A percentile compares a stretch with the other conserved stretches of the same genome.
Conservation (phyloP, 2,113 vertebrate species). For the Grallaria varia region DNA sequence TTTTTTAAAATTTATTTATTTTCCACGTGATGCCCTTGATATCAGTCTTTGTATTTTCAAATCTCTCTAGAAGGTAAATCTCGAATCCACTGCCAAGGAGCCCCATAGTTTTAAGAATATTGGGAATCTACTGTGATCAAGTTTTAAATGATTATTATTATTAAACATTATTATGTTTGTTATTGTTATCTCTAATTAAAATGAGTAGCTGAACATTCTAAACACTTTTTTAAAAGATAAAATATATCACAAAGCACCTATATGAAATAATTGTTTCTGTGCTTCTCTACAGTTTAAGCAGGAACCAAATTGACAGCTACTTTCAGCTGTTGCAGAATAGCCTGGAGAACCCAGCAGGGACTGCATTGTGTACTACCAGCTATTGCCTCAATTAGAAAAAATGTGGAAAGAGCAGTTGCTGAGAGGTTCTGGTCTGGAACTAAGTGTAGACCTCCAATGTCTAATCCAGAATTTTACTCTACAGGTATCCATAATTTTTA, state of each 20-base stretch:
- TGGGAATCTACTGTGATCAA: neutral
- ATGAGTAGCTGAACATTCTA: neutral
- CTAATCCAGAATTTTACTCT: neutral
- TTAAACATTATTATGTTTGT: too few species aligned
- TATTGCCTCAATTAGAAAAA: neutral
- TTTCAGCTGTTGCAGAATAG: neutral
- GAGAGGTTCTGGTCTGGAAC: neutral
- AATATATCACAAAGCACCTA: neutral
- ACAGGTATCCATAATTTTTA: neutral
- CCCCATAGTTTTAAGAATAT: neutral
- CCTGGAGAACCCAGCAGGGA: neutral
- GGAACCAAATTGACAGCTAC: neutral
- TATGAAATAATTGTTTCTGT: neutral
- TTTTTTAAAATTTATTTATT: neutral
- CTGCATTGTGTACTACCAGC: too few species aligned
- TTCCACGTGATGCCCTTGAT: neutral
- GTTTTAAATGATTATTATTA: neutral
- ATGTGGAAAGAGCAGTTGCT: accelerated
- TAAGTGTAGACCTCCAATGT: neutral
- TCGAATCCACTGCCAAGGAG: neutral
- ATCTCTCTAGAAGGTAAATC: neutral
- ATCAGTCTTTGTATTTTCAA: neutral
- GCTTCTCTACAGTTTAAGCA: neutral
- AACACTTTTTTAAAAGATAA: neutral
- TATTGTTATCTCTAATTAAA: too few species aligned